Evolutionary conservation across 2,113 vertebrate genomes (phyloP), one percentile per base, ranked within the genome.

Genomic region (Pandion haliaetus): DNA sequence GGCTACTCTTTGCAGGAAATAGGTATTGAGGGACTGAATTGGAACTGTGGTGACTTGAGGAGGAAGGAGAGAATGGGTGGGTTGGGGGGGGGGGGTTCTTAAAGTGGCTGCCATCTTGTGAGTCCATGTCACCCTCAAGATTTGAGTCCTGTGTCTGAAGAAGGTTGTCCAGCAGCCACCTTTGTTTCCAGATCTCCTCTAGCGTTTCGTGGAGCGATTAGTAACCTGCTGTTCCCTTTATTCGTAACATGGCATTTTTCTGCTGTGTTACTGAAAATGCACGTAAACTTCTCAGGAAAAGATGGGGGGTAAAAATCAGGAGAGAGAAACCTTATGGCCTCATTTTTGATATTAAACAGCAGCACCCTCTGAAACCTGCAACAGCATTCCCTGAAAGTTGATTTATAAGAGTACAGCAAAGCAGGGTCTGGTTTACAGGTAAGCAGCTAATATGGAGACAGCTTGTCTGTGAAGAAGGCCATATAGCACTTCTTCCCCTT

Each of bases 171-270:
- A 45, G 49, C 59, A 76, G 44, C 69, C 9, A 2, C 47, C 36
- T 87, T 38, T 80, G 45, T 58, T 81, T 66, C 45, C 45, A 66
- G 36, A 32, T 65, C 45, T 81, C 19, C 32, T 74, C 38, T 34
- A 12, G 14, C 17, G 26, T 55, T 59, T 45, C 14, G 17, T 66
- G 50, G 8, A 32, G 36, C 6, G 17, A 34, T 63, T 8, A 38
- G 20, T 42, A 38, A 49, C 77, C 40, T 62, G 25, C 47, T 36
- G 5, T 42, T 89, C 32, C n/a, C 26, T 73, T 38, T 58, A 12
- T n/a, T 49, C 3, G 0, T 34, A 32, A 73, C 3, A 0, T 14
- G 57, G 44, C 10, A 0, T 63, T 65, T 65, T 81, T 47, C 57
- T 76, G 32, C 70, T 25, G 6, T 12, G 28, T 45, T n/a, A 31